These are phyloP conservation scores for Noctua fimbriata DNA, from an alignment of 2,888 invertebrate genomes.

Conservation along the genomic window DNA sequence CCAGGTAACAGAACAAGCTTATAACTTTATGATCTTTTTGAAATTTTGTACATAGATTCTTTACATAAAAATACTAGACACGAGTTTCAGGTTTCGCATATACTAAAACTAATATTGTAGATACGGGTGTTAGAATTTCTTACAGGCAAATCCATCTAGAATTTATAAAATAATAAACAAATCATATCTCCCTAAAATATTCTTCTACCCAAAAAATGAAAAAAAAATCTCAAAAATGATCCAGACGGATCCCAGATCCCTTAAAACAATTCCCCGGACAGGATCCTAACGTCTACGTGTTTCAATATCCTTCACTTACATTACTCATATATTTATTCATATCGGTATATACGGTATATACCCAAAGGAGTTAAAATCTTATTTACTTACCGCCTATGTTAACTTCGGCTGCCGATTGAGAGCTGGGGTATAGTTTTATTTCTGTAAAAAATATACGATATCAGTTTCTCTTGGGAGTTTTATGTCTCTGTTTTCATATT, in stretches of 20 bases:
- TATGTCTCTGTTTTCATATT: slow-evolving; percentile 17
- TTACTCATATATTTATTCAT: slow-evolving; percentile 67
- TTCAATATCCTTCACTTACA: slow-evolving; percentile 61
- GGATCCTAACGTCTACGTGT: slow-evolving; percentile 58
- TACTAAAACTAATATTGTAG: too few species aligned
- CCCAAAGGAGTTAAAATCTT: slow-evolving; percentile 67
- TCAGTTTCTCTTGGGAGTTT: slow-evolving; percentile 36
- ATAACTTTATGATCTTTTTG: too few species aligned
- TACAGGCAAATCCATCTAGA: not conserved
- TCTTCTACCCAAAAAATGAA: not conserved
- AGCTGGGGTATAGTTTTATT: slow-evolving; percentile 80
- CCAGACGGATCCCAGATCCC: slow-evolving; percentile 14
- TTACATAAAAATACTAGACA: too few species aligned
- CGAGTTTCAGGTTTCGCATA: too few species aligned
- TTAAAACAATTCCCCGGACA: slow-evolving; percentile 57
- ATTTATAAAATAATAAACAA: slow-evolving; percentile 4
- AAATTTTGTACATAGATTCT: too few species aligned
- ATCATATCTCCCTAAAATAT: not conserved
- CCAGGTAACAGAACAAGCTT: too few species aligned
- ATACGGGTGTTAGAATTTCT: not conserved
- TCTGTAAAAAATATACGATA: slow-evolving; percentile 71
- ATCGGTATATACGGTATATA: slow-evolving; percentile 62
- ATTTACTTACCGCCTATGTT: slow-evolving; percentile 73
- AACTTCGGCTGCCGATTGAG: slow-evolving; percentile 76
- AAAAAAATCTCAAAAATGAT: slow-evolving; percentile 14